Percentiles rank a stretch among this genome's conserved stretches.
Conservation (phyloP, 2,888 invertebrate species). For the Keiferia lycopersicella region DNA sequence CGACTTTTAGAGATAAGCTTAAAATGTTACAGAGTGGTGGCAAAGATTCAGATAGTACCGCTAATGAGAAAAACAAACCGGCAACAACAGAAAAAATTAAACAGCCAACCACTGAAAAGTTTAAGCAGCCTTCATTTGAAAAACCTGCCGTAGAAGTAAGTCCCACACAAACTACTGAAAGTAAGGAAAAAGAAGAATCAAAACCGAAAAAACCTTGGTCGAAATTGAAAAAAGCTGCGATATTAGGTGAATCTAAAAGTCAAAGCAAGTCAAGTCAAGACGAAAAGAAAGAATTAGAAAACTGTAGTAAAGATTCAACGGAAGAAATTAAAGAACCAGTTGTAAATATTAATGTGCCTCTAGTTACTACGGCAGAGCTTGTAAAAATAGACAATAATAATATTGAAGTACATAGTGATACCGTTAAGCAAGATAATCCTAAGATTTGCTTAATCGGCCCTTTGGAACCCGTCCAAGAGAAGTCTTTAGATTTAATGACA, state of each 20-base stretch:
- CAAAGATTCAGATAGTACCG: slow-evolving; percentile 55
- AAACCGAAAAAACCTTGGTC: slow-evolving; percentile 86
- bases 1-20: slow-evolving; percentile 75
- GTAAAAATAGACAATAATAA: slow-evolving; percentile 78
- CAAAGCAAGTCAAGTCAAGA: slow-evolving; percentile 65
- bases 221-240: slow-evolving; percentile 88
- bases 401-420: slow-evolving; percentile 61
- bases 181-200: slow-evolving; percentile 62
- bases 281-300: slow-evolving; percentile 56
- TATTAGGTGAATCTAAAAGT: slow-evolving; percentile 77
- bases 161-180: slow-evolving; percentile 54
- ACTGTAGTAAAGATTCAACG: slow-evolving; percentile 42
- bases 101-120: slow-evolving; percentile 28
- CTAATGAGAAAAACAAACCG: slow-evolving; percentile 57
- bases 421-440: slow-evolving; percentile 64
- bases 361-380: slow-evolving; percentile 72
- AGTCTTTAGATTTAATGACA: slow-evolving; percentile 70
- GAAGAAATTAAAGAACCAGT: slow-evolving; percentile 47
- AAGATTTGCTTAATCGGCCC: slow-evolving; percentile 69
- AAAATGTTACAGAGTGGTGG: slow-evolving; percentile 67
- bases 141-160: slow-evolving; percentile 60
- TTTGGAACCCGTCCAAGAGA: slow-evolving; percentile 73
- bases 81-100: slow-evolving; percentile 55
- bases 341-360: slow-evolving; percentile 65
- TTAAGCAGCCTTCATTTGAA: slow-evolving; percentile 40